phyloP scores from a whole-genome alignment of 2,888 invertebrate species.

The Cremastobaeus sp. region DNA sequence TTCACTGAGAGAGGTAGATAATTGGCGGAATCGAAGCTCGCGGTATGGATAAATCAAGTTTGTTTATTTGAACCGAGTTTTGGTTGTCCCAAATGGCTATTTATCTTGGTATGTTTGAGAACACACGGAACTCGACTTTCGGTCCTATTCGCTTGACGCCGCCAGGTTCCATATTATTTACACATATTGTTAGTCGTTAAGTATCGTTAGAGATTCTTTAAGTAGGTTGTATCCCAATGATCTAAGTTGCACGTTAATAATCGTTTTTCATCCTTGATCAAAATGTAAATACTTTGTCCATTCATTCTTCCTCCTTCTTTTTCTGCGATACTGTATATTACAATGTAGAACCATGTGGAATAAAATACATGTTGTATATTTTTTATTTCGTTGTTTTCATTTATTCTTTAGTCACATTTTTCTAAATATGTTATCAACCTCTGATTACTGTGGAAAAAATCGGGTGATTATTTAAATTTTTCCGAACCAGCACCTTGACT shows the following conservation, averaged over 20 bases:
- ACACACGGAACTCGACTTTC: constrained; percentile 27
- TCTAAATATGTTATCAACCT: no score
- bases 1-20: no score
- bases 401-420: no score
- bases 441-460: no score
- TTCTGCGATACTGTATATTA: constrained; percentile 64
- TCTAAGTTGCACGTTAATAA: constrained; percentile 55
- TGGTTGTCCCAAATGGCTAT: no score
- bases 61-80: no score
- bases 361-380: constrained; percentile 76
- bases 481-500: no score
- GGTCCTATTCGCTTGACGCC: constrained; percentile 38
- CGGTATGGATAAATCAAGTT: no score
- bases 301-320: constrained; percentile 58
- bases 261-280: constrained; percentile 65
- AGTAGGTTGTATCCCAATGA: constrained; percentile 53
- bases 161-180: constrained; percentile 40
- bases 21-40: no score
- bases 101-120: no score
- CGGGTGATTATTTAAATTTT: no score
- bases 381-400: no score
- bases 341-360: constrained; percentile 68
- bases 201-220: constrained; percentile 52
- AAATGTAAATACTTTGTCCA: constrained; percentile 74
- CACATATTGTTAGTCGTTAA: constrained; percentile 59